phyloP scores from a whole-genome alignment of 2,888 invertebrate genomes.

The Plagodis dolabraria region DNA sequence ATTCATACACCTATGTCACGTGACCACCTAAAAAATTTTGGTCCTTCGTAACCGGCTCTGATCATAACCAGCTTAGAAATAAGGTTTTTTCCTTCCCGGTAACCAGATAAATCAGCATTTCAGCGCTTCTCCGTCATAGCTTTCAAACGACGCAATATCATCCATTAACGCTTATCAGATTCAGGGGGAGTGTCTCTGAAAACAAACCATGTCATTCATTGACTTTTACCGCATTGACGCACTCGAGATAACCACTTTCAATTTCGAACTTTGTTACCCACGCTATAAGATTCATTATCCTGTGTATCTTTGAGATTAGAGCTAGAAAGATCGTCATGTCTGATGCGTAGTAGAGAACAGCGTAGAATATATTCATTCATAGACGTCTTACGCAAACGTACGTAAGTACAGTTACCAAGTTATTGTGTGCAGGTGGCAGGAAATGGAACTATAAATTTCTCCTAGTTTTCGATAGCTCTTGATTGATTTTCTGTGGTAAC shows the following conservation, averaged over 20 bases:
- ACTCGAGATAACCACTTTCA: neutral
- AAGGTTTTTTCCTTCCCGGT: too few relatives aligned
- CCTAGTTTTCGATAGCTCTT: too few relatives aligned
- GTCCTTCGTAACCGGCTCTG: too few relatives aligned
- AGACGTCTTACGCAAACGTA: conserved; percentile 1
- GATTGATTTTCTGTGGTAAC: too few relatives aligned
- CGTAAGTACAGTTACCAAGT: neutral
- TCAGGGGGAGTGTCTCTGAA: conserved; percentile 10
- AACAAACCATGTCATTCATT: conserved; percentile 8
- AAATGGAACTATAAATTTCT: too few relatives aligned
- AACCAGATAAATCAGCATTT: too few relatives aligned
- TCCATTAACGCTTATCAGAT: conserved; percentile 11
- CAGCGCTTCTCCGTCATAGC: too few relatives aligned
- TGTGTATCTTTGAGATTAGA: conserved; percentile 3
- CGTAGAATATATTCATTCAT: conserved; percentile 5
- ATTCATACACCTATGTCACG: too few relatives aligned
- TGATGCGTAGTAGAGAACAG: conserved; percentile 1
- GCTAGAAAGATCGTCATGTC: neutral
- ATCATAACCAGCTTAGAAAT: too few relatives aligned
- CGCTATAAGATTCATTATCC: conserved; percentile 1
- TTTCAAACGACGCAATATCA: conserved; percentile 2
- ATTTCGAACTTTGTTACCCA: neutral
- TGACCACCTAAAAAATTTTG: too few relatives aligned
- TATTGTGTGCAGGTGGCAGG: too few relatives aligned
- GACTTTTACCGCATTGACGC: conserved; percentile 4